Base-by-base conservation (phyloP, 1,140 invertebrate genomes). In the Scaptomyza montana region DNA sequence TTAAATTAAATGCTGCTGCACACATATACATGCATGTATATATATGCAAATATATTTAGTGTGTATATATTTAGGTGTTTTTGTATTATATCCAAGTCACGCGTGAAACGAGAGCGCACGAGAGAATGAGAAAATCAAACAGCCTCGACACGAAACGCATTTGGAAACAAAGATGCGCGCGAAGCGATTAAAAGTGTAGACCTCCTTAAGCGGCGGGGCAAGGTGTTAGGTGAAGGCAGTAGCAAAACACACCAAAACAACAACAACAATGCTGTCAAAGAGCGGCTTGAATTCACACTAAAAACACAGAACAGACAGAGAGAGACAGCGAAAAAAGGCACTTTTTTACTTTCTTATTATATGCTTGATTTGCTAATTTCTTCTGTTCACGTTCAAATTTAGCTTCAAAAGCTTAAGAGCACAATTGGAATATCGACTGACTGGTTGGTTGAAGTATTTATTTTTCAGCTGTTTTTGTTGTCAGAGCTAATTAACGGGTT, bases 391-490 rank as follows among this genome's bases (percentile, higher is more conserved):
- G 36, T 62, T 63, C 55, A 51, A 46, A 33, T 72, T 67, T 39
- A 70, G 60, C 60, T 74, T 66, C 71, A 13, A 62, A 74, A 78
- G 61, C 65, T 79, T 89, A 87, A 86, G 81, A 87, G 78, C 82
- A 86, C 81, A 69, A 78, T 63, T 72, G 78, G 82, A 75, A 70
- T 71, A 67, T 67, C 47, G 25, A 80, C 43, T 30, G 50, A 13
- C 45, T 67, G 46, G 60, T 70, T 51, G 7, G 33, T 30, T 55
- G 50, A 55, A 47, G 53, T 61, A 59, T 60, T 45, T 71, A 66
- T 67, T 80, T 25, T 65, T 74, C 77, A 80, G 77, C 72, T 78
- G 71, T 78, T 76, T 73, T 62, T 64, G 62, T 57, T 53, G 57
- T 50, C 36, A 21, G 47, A 41, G 49, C 28, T 50, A 73, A 62